phyloP scores from a whole-genome alignment of 2,113 vertebrate genomes.

The Synodontis membranacea region DNA sequence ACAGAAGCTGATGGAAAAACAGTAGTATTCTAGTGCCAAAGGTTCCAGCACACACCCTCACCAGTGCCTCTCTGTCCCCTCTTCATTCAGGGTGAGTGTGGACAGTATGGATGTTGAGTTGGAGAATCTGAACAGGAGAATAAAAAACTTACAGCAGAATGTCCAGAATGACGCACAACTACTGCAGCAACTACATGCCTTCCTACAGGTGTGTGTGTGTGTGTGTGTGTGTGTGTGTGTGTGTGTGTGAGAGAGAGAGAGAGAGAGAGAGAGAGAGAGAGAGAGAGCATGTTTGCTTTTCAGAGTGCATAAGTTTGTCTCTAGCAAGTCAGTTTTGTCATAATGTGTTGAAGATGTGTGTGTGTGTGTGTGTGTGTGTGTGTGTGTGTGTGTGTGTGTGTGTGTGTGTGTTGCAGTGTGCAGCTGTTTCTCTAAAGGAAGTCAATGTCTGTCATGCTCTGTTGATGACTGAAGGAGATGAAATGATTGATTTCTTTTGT shows the following conservation, averaged over 20 bases:
- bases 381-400: too few relatives aligned
- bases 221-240: not conserved
- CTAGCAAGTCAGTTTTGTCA: too few relatives aligned
- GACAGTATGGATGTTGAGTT: not conserved
- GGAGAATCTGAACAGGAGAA: not conserved
- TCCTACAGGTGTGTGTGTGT: not conserved
- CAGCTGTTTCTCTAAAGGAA: not conserved
- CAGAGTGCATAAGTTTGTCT: not conserved
- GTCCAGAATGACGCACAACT: not conserved
- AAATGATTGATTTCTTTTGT: conserved; percentile 3
- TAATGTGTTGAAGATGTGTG: too few relatives aligned
- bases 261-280: too few relatives aligned
- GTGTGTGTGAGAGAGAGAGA: too few relatives aligned
- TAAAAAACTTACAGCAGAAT: not conserved
- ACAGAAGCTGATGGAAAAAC: not conserved
- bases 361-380: not conserved
- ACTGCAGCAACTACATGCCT: not conserved
- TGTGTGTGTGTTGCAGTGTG: not conserved
- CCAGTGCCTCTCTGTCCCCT: not conserved
- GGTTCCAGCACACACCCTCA: not conserved
- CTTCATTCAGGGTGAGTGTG: not conserved
- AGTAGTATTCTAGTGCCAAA: too few relatives aligned
- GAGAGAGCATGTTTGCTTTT: not conserved
- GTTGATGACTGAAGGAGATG: not conserved
- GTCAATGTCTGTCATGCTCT: not conserved